These are phyloP conservation scores for Anguilla obscura DNA, from an alignment of 2,797 vertebrate genomes.

Conservation along the genomic window DNA sequence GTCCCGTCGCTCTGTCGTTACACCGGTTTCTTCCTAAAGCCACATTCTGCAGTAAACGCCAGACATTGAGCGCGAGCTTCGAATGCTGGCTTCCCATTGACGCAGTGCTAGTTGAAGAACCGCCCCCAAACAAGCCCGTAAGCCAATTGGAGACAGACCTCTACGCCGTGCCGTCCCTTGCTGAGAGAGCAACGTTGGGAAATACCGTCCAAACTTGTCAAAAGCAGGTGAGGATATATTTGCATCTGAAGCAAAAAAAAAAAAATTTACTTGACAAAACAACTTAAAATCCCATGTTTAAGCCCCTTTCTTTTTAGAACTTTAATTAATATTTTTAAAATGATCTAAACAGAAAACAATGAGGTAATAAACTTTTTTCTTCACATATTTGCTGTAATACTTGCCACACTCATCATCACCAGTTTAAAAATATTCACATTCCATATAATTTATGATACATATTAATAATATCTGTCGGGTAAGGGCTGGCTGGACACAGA, in stretches of 20 bases:
- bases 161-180: background rate
- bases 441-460: background rate
- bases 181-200: background rate
- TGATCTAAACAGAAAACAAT: background rate
- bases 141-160: slow-evolving; percentile 22
- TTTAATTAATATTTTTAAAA: background rate
- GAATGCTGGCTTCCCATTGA: slow-evolving; percentile 16
- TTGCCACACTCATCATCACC: background rate
- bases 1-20: background rate
- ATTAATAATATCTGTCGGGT: background rate
- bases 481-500: background rate
- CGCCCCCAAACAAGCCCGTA: slow-evolving; percentile 10
- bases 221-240: slow-evolving; percentile 24
- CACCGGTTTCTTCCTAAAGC: background rate
- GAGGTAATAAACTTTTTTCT: background rate
- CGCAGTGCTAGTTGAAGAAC: background rate
- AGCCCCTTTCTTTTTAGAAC: background rate
- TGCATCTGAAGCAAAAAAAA: background rate
- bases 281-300: too few species aligned
- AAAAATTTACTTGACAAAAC: background rate
- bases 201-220: slow-evolving; percentile 6
- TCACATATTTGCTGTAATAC: background rate
- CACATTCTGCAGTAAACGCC: background rate
- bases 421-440: background rate
- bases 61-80: slow-evolving; percentile 27